These are phyloP conservation scores for Poicephalus meyeri DNA, from an alignment of 2,113 vertebrate genomes.

Conservation along the genomic window DNA sequence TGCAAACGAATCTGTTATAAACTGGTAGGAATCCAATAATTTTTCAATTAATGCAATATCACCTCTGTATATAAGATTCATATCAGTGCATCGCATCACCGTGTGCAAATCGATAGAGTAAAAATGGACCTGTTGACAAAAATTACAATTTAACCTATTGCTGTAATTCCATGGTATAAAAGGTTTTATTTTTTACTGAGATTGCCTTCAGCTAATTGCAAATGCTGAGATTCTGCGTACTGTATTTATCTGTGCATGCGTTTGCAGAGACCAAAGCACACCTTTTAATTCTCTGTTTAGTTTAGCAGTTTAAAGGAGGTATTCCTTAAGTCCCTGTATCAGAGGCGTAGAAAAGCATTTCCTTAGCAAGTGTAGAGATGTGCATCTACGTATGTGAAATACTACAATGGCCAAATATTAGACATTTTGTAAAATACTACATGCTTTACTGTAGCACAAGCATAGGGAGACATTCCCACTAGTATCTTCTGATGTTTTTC, in stretches of 20 bases:
- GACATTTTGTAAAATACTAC: not conserved
- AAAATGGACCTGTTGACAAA: constrained; percentile 53
- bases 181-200: constrained; percentile 52
- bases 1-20: not conserved
- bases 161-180: constrained; percentile 19
- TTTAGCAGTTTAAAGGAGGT: not conserved
- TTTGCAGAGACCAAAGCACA: not conserved
- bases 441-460: not conserved
- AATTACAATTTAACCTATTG: constrained; percentile 27
- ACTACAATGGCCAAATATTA: not conserved
- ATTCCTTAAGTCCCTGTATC: not conserved
- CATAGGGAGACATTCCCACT: not conserved
- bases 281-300: not conserved
- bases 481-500: not conserved
- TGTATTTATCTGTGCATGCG: not conserved
- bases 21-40: not conserved
- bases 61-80: constrained; percentile 47
- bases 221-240: constrained; percentile 13
- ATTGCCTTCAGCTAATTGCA: constrained; percentile 27
- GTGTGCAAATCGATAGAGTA: constrained; percentile 28
- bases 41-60: constrained; percentile 53
- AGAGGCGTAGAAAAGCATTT: not conserved
- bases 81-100: constrained; percentile 38
- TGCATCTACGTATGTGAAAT: not conserved
- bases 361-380: not conserved